Conservation (phyloP, 2,888 invertebrate genomes). For the Congeria kusceri region DNA sequence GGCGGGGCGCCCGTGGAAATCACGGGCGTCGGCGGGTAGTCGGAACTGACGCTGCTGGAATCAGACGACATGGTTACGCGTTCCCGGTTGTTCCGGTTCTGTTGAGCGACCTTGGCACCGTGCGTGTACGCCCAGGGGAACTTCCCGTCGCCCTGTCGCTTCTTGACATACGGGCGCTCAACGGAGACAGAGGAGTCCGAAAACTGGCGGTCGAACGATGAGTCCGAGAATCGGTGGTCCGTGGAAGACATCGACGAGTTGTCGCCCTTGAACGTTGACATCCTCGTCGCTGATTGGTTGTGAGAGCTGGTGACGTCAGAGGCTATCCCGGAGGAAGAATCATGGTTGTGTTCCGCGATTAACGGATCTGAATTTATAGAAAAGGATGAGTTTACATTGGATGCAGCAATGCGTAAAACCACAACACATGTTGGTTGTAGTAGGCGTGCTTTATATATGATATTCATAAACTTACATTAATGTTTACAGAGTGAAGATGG, state of each 20-base stretch:
- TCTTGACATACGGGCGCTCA: conserved; percentile 62
- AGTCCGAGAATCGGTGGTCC: conserved; percentile 67
- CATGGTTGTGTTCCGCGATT: conserved; percentile 75
- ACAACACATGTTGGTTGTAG: no score
- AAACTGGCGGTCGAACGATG: conserved; percentile 68
- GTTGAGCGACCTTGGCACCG: conserved; percentile 58
- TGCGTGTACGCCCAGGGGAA: conserved; percentile 67
- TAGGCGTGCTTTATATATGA: no score
- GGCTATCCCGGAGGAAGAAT: conserved; percentile 84
- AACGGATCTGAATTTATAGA: conserved; percentile 64
- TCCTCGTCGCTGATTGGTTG: conserved; percentile 61
- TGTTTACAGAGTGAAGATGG: no score
- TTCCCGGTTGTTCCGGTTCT: conserved; percentile 53
- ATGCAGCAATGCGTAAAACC: no score
- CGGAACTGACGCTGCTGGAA: conserved; percentile 46
- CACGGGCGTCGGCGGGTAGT: conserved; percentile 43
- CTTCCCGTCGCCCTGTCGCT: conserved; percentile 63
- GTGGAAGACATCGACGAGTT: conserved; percentile 63
- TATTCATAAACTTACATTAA: no score
- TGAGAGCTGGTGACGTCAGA: conserved; percentile 77
- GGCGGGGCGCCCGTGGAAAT: conserved; percentile 50
- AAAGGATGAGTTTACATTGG: no score
- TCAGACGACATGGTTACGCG: conserved; percentile 28
- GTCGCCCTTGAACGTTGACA: conserved; percentile 75
- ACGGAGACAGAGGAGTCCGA: conserved; percentile 62